These are phyloP conservation scores for Spilosoma lubricipeda DNA, from an alignment of 2,888 invertebrate species.

Conservation along the genomic window DNA sequence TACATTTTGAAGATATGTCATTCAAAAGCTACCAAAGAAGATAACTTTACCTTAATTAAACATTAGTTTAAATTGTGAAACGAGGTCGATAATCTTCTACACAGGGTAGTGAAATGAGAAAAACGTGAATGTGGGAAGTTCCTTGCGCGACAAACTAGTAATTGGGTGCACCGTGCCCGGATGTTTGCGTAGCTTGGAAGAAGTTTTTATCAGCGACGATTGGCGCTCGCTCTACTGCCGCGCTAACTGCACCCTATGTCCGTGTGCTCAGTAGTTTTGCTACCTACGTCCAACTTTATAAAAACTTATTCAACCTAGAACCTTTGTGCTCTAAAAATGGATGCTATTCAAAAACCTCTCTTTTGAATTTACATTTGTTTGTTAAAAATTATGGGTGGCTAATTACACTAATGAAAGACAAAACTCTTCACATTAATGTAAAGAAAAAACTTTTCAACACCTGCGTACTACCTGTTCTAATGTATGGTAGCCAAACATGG, in stretches of 20 bases:
- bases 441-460: too few species aligned
- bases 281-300: slow-evolving; percentile 44
- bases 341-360: not conserved
- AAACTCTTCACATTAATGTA: too few species aligned
- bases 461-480: too few species aligned
- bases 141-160: slow-evolving; percentile 75
- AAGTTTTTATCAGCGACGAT: slow-evolving; percentile 80
- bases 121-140: slow-evolving; percentile 67
- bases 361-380: not conserved
- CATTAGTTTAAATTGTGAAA: slow-evolving; percentile 59
- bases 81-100: slow-evolving; percentile 68
- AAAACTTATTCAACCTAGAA: slow-evolving; percentile 55
- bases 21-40: not conserved
- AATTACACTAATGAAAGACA: too few species aligned
- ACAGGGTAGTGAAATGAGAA: slow-evolving; percentile 51
- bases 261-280: slow-evolving; percentile 34
- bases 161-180: slow-evolving; percentile 77
- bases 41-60: slow-evolving; percentile 44
- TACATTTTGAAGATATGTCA: not conserved
- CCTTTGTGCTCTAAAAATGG: slow-evolving; percentile 30
- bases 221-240: slow-evolving; percentile 70
- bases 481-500: too few species aligned
- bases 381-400: not conserved
- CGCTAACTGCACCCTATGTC: slow-evolving; percentile 64
- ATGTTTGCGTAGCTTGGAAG: slow-evolving; percentile 75